Evolutionary conservation across 2,797 vertebrate species (phyloP).

Genomic region (Platalea minor): DNA sequence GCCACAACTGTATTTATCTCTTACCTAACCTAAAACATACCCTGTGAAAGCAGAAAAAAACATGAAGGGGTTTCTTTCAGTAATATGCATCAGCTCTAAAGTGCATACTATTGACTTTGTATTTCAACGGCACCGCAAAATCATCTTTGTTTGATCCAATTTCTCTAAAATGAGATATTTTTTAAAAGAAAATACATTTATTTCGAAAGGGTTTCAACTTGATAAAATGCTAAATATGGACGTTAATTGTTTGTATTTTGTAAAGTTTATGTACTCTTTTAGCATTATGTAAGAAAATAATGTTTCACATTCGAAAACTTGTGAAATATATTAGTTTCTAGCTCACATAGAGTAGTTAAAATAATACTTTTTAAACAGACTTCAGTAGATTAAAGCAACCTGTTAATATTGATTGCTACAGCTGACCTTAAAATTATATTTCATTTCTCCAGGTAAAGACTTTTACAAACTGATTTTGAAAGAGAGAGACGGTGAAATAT

Average conservation of each 20-base stretch:
- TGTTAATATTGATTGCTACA: background rate
- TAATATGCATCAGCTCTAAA: background rate
- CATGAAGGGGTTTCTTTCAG: background rate
- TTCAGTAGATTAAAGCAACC: background rate
- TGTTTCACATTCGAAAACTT: background rate
- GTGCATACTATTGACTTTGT: background rate
- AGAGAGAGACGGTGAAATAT: background rate
- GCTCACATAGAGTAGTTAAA: background rate
- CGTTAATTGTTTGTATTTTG: background rate
- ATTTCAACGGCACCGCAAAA: background rate
- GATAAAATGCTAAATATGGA: background rate
- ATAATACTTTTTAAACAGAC: background rate
- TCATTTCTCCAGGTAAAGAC: background rate
- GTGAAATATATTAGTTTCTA: background rate
- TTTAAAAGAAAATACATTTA: background rate
- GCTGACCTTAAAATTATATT: background rate
- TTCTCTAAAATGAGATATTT: background rate
- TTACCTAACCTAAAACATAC: background rate
- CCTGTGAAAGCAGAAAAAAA: background rate
- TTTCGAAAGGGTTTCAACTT: background rate
- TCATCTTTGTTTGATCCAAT: background rate
- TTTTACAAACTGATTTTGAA: background rate
- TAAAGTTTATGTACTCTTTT: background rate
- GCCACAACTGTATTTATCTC: background rate
- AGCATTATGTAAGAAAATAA: background rate